A percentile compares a stretch with the other conserved stretches of the same genome.
Conservation (phyloP, 2,888 invertebrate species). For the Limenitis camilla region DNA sequence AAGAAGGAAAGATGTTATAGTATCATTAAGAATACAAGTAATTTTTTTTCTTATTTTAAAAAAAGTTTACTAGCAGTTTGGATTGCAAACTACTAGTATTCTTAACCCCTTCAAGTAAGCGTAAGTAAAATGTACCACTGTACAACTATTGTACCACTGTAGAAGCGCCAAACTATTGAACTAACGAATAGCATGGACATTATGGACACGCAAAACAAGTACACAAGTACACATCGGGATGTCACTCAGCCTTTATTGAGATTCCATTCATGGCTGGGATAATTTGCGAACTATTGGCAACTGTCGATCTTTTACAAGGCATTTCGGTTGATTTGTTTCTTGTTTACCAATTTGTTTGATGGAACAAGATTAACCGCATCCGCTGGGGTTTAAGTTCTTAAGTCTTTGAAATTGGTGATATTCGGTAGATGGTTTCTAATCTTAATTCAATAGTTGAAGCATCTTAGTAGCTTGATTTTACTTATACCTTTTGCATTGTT, state of each 20-base stretch:
- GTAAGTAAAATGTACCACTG: too few relatives aligned
- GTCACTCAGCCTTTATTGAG: conserved; percentile 34
- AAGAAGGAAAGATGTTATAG: too few relatives aligned
- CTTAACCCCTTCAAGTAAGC: too few relatives aligned
- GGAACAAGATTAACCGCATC: conserved; percentile 17
- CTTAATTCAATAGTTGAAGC: not conserved
- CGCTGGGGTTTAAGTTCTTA: conserved; percentile 10
- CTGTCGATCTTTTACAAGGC: conserved; percentile 15
- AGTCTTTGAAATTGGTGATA: conserved; percentile 1
- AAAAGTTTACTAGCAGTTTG: too few relatives aligned
- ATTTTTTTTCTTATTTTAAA: too few relatives aligned
- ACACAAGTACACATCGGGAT: conserved; percentile 42
- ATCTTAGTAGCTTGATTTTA: too few relatives aligned
- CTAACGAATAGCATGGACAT: conserved; percentile 48
- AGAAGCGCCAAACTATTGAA: conserved; percentile 29
- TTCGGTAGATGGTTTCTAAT: not conserved
- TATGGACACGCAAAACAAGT: conserved; percentile 34
- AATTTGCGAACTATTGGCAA: conserved; percentile 24
- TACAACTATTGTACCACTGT: conserved; percentile 31
- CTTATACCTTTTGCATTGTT: too few relatives aligned
- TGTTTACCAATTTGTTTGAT: conserved; percentile 17
- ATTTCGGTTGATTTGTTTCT: conserved; percentile 16
- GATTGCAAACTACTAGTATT: too few relatives aligned
- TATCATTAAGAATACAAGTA: too few relatives aligned
- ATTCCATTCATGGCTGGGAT: conserved; percentile 29